Evolutionary conservation across 2,888 invertebrate species (phyloP).

Genomic region (Chorisops tibialis): DNA sequence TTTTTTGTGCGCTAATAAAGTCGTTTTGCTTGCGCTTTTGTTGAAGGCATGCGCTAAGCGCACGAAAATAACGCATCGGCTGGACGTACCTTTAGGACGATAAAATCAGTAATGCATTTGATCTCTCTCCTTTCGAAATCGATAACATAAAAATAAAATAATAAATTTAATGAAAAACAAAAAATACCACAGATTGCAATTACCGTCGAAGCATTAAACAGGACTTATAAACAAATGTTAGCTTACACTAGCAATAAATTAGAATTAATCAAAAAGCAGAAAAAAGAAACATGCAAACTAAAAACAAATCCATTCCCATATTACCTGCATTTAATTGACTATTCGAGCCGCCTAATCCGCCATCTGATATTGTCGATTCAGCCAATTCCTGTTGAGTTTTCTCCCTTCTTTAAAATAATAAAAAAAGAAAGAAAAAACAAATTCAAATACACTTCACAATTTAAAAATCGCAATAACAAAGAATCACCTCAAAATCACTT

Average conservation of each 20-base stretch:
- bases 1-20: too few species aligned
- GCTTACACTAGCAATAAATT: background rate
- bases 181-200: too few species aligned
- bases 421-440: background rate
- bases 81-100: too few species aligned
- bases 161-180: too few species aligned
- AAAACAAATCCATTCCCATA: background rate
- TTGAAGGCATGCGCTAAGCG: too few species aligned
- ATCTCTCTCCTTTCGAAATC: too few species aligned
- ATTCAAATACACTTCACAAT: background rate
- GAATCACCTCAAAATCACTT: constrained; percentile 59
- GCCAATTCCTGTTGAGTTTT: constrained; percentile 35
- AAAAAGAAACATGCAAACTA: background rate
- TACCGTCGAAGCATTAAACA: too few species aligned
- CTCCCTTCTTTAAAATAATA: constrained; percentile 32
- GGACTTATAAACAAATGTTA: too few species aligned
- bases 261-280: background rate
- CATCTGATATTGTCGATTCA: constrained; percentile 33
- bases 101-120: too few species aligned
- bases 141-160: too few species aligned
- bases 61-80: too few species aligned
- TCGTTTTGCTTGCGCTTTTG: too few species aligned
- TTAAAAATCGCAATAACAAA: background rate
- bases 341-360: constrained; percentile 33
- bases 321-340: constrained; percentile 37